A percentile compares a stretch with the other conserved stretches of the same genome.
Evolutionary conservation across 2,888 invertebrate genomes (phyloP).

Genomic region (Listrodromus nycthemerus): DNA sequence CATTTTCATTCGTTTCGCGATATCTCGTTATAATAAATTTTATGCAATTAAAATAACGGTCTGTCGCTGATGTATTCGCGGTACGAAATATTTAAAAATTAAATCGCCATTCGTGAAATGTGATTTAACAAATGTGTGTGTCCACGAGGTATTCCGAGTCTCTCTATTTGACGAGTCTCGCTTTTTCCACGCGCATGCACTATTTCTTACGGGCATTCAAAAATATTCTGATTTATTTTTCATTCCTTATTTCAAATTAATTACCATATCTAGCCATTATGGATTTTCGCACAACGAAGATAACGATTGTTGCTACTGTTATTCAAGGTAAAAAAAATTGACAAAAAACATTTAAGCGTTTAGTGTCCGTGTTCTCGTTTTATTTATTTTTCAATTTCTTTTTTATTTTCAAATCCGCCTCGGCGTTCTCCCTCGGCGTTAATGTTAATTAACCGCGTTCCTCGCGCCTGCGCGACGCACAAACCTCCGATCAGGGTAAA

Average conservation of each 20-base stretch:
- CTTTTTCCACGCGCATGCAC: constrained; percentile 26
- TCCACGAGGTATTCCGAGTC: neutral
- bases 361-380: neutral
- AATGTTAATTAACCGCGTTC: constrained; percentile 43
- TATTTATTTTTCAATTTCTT: neutral
- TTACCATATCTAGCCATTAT: constrained; percentile 22
- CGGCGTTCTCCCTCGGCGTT: constrained; percentile 11
- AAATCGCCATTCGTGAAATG: neutral
- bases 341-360: neutral
- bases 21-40: constrained; percentile 20
- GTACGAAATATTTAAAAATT: neutral
- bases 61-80: neutral
- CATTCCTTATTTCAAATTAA: neutral
- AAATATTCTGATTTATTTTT: neutral
- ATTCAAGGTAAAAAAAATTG: too few species aligned
- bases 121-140: neutral
- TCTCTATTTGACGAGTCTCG: neutral
- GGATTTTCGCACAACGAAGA: constrained; percentile 50
- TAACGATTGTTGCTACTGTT: constrained; percentile 28
- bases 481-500: constrained; percentile 16
- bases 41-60: constrained; percentile 52
- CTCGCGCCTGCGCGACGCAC: neutral
- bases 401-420: neutral
- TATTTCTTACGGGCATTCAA: constrained; percentile 22
- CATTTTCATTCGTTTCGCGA: constrained; percentile 8